phyloP scores from a whole-genome alignment of 2,888 invertebrate genomes.

The Sthenelais limicola region DNA sequence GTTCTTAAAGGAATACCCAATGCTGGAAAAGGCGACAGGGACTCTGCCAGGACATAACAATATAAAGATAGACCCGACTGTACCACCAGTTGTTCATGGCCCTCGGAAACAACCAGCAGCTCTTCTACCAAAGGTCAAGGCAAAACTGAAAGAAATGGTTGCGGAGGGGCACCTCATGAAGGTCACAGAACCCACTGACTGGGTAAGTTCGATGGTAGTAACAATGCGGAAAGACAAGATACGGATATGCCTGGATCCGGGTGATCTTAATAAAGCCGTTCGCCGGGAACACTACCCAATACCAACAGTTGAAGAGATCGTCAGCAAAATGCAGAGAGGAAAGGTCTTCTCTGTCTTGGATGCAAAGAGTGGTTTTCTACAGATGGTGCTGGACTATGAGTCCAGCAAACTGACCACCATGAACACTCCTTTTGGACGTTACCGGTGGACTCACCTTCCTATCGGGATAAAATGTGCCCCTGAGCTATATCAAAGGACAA shows the following conservation, averaged over 20 bases:
- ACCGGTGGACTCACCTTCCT: conserved; percentile 19
- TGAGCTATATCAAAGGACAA: conserved; percentile 14
- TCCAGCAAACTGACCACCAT: conserved; percentile 27
- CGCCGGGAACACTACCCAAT: conserved; percentile 14
- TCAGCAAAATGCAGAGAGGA: not conserved
- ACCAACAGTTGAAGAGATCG: not conserved
- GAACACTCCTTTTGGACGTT: conserved; percentile 26
- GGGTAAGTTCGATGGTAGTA: conserved; percentile 28
- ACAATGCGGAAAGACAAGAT: not conserved
- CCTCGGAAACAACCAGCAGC: too few relatives aligned
- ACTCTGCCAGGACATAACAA: too few relatives aligned
- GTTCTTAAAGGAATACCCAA: too few relatives aligned
- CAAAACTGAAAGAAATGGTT: too few relatives aligned
- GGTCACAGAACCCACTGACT: conserved; percentile 6
- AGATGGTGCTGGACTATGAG: conserved; percentile 14
- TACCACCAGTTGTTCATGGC: too few relatives aligned
- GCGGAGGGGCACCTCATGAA: too few relatives aligned
- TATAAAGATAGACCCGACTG: too few relatives aligned
- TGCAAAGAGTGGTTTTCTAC: not conserved
- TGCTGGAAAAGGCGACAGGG: too few relatives aligned
- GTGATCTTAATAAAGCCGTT: conserved; percentile 13
- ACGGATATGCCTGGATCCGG: conserved; percentile 29
- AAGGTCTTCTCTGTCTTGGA: conserved; percentile 17
- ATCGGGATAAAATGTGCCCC: conserved; percentile 21
- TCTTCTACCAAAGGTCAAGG: too few relatives aligned